These are phyloP conservation scores for Podarcis muralis DNA, from an alignment of 2,113 vertebrate genomes.

Conservation along the genomic window DNA sequence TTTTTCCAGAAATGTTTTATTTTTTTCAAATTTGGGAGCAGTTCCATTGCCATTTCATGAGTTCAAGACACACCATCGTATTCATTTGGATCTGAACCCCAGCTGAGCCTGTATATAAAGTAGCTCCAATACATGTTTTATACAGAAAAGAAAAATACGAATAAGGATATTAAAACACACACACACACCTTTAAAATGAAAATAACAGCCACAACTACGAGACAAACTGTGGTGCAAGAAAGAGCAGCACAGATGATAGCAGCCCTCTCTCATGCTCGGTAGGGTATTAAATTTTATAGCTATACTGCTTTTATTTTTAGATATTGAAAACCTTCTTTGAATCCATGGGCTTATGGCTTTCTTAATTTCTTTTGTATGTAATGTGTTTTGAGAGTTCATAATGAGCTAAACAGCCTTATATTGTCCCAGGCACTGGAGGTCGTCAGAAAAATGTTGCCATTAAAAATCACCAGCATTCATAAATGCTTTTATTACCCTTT, in stretches of 20 bases:
- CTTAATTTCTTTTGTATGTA: conserved; percentile 52
- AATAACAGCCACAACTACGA: conserved; percentile 24
- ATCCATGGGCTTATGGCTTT: conserved; percentile 46
- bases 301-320: conserved; percentile 56
- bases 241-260: conserved; percentile 52
- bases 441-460: conserved; percentile 41
- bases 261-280: conserved; percentile 41
- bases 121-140: conserved; percentile 30
- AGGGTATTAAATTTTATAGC: conserved; percentile 55
- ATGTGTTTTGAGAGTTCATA: conserved; percentile 9
- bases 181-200: conserved; percentile 30
- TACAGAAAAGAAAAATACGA: conserved; percentile 48
- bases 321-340: conserved; percentile 41
- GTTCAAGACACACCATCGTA: conserved; percentile 4
- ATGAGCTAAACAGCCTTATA: conserved; percentile 38
- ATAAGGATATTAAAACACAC: conserved; percentile 52
- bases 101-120: not conserved
- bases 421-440: conserved; percentile 31
- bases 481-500: conserved; percentile 61
- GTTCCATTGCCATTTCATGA: not conserved
- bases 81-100: conserved; percentile 25
- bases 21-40: conserved; percentile 3
- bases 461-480: conserved; percentile 45
- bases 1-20: conserved; percentile 30
- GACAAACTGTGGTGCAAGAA: conserved; percentile 19